Conservation (phyloP, 2,888 invertebrate species). For the Cerastis leucographa region DNA sequence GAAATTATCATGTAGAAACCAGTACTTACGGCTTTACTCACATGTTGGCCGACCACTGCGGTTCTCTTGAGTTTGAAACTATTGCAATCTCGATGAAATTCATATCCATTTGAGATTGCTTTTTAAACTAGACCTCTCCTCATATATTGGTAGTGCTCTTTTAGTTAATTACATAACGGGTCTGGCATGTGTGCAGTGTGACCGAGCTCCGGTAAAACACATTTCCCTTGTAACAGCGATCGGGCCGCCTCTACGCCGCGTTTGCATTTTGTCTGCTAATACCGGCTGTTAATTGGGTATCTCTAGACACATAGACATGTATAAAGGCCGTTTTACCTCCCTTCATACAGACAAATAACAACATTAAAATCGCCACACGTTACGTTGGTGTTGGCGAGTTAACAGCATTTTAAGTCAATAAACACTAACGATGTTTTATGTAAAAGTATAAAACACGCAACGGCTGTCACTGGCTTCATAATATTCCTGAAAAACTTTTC, state of each 20-base stretch:
- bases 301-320: too few relatives aligned
- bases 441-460: slow-evolving; percentile 8
- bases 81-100: slow-evolving; percentile 9
- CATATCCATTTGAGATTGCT: not conserved
- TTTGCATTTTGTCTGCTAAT: not conserved
- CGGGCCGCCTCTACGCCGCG: not conserved
- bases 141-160: not conserved
- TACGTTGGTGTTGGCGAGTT: not conserved
- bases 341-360: not conserved
- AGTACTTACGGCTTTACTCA: not conserved
- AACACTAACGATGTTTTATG: not conserved
- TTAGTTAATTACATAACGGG: slow-evolving; percentile 12
- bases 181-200: slow-evolving; percentile 13
- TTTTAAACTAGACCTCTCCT: not conserved
- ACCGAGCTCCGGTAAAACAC: not conserved
- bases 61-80: slow-evolving; percentile 2
- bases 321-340: not conserved
- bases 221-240: not conserved
- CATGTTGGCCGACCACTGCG: not conserved
- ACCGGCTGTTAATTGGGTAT: not conserved
- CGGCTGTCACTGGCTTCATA: not conserved
- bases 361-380: not conserved
- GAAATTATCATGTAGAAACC: not conserved
- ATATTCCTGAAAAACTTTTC: not conserved
- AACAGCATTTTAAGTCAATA: not conserved